Base-by-base conservation (phyloP, 2,888 invertebrate species). In the Xestia sexstrigata region DNA sequence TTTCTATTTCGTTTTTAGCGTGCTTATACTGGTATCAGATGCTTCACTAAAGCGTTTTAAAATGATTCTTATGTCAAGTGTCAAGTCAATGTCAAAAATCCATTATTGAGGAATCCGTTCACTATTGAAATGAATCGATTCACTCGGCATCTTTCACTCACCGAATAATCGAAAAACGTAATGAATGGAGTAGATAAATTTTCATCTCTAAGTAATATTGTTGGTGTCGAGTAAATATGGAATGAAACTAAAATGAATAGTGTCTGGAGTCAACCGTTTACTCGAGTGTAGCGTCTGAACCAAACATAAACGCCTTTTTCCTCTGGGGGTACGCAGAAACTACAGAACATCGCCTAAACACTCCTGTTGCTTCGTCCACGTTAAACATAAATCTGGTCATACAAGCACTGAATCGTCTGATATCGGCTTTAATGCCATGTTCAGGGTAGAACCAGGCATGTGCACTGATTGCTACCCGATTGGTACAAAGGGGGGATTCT, bases 1-100 rank as follows among this genome's bases (percentile, higher is more conserved):
- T 78, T 78, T 26, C 55, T 17, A 71, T 83, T 68, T 69, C 63
- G 45, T 83, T 49, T 71, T 71, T 45, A 49, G 49, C 26, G 26
- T 2, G 23, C 49, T 26, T 79, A 65, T 42, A 65, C 65, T 65
- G n/a, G n/a, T 65, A 65, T 15, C 65, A n/a, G 65, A 42, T 42
- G n/a, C n/a, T 65, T n/a, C 42, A 39, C 13, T 35, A 55, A n/a
- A n/a, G n/a, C n/a, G n/a, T n/a, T n/a, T n/a, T n/a, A n/a, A n/a
- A n/a, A n/a, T n/a, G n/a, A n/a, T n/a, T n/a, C n/a, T n/a, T n/a
- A n/a, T n/a, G n/a, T n/a, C n/a, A n/a, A n/a, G n/a, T n/a, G n/a
- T n/a, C n/a, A n/a, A n/a, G n/a, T n/a, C n/a, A n/a, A n/a, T n/a
- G n/a, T n/a, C n/a, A n/a, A n/a, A n/a, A n/a, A n/a, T n/a, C n/a